phyloP scores from a whole-genome alignment of 2,113 vertebrate genomes.

The Nothobranchius kuhntae region DNA sequence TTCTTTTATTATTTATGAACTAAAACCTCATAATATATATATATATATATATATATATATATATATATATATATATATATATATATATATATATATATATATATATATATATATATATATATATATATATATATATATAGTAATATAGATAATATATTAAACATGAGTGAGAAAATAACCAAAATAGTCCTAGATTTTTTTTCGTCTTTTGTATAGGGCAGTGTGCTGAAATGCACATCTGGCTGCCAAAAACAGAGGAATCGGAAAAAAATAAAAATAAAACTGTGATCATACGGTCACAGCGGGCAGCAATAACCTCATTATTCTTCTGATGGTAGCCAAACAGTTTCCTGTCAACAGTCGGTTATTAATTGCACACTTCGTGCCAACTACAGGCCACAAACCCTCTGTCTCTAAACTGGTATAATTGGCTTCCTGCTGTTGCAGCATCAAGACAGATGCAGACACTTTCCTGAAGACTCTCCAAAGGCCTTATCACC shows the following conservation, averaged over 20 bases:
- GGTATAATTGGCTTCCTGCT: slow-evolving; percentile 83
- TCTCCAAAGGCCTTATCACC: slow-evolving; percentile 29
- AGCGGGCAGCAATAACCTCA: slow-evolving; percentile 81
- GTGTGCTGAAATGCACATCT: neutral
- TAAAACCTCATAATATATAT: slow-evolving; percentile 4
- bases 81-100: too few species aligned
- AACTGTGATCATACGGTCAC: slow-evolving; percentile 73
- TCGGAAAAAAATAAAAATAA: slow-evolving; percentile 65
- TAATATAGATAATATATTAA: too few species aligned
- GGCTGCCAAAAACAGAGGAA: slow-evolving; percentile 51
- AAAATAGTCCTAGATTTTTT: too few species aligned
- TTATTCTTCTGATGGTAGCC: slow-evolving; percentile 80
- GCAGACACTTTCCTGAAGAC: slow-evolving; percentile 65
- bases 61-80: too few species aligned
- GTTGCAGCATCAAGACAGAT: slow-evolving; percentile 75
- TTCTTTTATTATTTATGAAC: neutral
- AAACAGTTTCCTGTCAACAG: slow-evolving; percentile 78
- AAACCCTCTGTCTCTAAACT: slow-evolving; percentile 80
- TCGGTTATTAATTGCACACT: slow-evolving; percentile 78
- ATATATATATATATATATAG: too few species aligned
- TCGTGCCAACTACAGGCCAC: slow-evolving; percentile 71
- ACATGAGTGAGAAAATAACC: neutral
- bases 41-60: too few species aligned
- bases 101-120: too few species aligned
- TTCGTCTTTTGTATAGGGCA: neutral